Evolutionary conservation across 2,888 invertebrate species (phyloP).

Genomic region (Phortica magna): DNA sequence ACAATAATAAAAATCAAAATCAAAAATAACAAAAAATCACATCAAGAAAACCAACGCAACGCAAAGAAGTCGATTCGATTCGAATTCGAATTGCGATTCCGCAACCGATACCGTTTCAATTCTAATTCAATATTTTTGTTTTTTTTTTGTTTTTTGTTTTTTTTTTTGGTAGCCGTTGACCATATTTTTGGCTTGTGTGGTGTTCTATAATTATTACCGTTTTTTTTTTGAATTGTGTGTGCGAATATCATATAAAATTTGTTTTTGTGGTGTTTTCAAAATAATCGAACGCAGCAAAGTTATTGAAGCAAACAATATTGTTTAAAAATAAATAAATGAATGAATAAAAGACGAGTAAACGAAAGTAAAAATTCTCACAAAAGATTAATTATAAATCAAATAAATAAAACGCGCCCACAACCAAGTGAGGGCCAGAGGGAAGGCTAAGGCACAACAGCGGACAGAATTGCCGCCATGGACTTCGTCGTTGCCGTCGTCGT

Average conservation of each 20-base stretch:
- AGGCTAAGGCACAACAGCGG: neutral
- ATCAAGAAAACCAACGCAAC: neutral
- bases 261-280: no score
- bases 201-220: neutral
- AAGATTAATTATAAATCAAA: neutral
- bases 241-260: neutral
- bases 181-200: neutral
- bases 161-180: neutral
- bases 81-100: no score
- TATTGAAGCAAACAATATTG: neutral
- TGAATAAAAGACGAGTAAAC: neutral
- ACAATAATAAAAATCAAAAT: neutral
- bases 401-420: neutral
- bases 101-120: no score
- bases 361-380: constrained; percentile 3
- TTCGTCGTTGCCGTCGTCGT: neutral
- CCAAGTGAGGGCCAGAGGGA: neutral
- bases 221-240: neutral
- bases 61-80: constrained; percentile 1
- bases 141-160: no score
- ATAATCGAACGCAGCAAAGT: neutral
- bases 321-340: neutral
- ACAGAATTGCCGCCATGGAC: neutral
- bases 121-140: neutral
- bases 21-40: constrained; percentile 7